Base-by-base conservation (phyloP, 92 coral and sea anemone species). In the Scolanthus callimorphus region DNA sequence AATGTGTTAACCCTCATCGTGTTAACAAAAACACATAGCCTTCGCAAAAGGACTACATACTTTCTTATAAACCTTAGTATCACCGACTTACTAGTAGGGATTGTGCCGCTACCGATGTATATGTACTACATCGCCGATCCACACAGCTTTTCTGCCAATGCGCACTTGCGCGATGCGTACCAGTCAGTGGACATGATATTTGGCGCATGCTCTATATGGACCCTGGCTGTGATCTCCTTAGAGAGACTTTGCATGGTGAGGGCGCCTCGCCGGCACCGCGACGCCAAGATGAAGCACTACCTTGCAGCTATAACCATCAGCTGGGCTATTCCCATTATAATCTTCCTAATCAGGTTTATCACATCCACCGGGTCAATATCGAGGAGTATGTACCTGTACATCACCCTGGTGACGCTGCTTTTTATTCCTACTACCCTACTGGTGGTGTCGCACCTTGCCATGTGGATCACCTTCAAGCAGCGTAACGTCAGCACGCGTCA, bases 161-260 rank as follows among this genome's bases (percentile, higher is more conserved):
- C 11, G 4, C 20, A 25, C 17, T 29, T 68, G 2, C 37, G 11
- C 1, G 20, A 11, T 21, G 56, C 57, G 8, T 68, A 38, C 47
- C 39, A 68, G 75, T 48, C 62, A 8, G 17, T 68, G 26, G 75
- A 68, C 29, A 68, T 68, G 75, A 57, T 68, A 8, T 68, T 68
- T 31, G 75, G 75, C 45, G 75, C 75, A 29, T 68, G 75, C 49
- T 55, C 64, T 23, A 57, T 68, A 25, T 68, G 75, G 75, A 68
- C 75, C 38, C 30, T 68, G 22, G 75, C 75, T n/a, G 29, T 68
- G 55, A 68, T 68, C 21, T 68, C 75, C 1, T 25, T 68, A 34
- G 75, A 68, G 29, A 27, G 75, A 12, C 49, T 68, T 11, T 57
- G 57, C 21, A 68, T 68, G 22, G 75, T 68, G 1, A 27, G 44